Percentiles rank a stretch among this genome's conserved stretches.
Evolutionary conservation across 2,888 invertebrate genomes (phyloP).

Genomic region (Drosophila recens): DNA sequence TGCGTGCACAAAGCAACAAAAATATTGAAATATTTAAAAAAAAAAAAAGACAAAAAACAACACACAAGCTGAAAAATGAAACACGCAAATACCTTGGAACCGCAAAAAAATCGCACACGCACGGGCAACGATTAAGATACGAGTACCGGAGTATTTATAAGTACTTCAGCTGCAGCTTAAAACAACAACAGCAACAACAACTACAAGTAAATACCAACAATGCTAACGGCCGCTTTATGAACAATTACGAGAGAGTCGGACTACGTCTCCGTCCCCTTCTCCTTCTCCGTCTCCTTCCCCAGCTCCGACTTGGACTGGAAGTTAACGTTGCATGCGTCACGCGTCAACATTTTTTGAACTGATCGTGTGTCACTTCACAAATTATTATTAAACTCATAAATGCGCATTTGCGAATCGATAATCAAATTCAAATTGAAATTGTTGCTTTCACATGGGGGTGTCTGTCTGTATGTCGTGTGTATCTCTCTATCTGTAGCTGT

Average conservation of each 20-base stretch:
- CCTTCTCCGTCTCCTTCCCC: background rate
- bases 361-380: constrained; percentile 62
- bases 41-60: constrained; percentile 42
- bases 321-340: constrained; percentile 73
- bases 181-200: constrained; percentile 24
- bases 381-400: constrained; percentile 60
- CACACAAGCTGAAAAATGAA: constrained; percentile 45
- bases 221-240: constrained; percentile 82
- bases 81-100: constrained; percentile 77
- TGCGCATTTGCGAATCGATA: constrained; percentile 49
- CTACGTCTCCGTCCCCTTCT: background rate
- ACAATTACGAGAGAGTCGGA: constrained; percentile 64
- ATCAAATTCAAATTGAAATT: constrained; percentile 39
- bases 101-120: constrained; percentile 75
- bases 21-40: constrained; percentile 59
- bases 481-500: constrained; percentile 33
- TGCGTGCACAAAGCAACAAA: constrained; percentile 66
- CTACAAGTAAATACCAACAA: constrained; percentile 62
- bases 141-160: constrained; percentile 45
- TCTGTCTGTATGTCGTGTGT: constrained; percentile 1
- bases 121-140: constrained; percentile 73
- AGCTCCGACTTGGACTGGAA: constrained; percentile 18
- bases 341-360: constrained; percentile 43
- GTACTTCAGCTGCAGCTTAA: constrained; percentile 61
- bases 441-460: constrained; percentile 53